Percentiles rank a stretch among this genome's conserved stretches.
phyloP scores from a whole-genome alignment of 2,797 vertebrate species.

The Oceanodroma leucorhoa region DNA sequence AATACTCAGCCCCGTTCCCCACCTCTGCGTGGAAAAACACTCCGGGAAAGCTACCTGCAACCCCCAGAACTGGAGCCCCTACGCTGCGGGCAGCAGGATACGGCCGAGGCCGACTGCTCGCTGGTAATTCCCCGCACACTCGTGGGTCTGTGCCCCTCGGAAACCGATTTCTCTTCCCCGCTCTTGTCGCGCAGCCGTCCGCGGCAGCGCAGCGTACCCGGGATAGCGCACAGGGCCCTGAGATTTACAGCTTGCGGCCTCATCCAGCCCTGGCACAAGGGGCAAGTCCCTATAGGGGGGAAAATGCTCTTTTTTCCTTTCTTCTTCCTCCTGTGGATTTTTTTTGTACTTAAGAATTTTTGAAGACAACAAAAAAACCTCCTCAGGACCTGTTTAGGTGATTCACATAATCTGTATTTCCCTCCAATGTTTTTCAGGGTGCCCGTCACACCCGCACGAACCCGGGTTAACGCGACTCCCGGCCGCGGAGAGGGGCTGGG shows the following conservation, averaged over 20 bases:
- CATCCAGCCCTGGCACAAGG: neutral
- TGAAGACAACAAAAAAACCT: neutral
- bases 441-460: fast-evolving
- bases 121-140: neutral
- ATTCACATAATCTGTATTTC: neutral
- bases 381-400: neutral
- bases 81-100: fast-evolving
- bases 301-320: fast-evolving
- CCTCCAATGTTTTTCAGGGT: neutral
- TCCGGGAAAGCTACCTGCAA: neutral
- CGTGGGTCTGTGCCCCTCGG: neutral
- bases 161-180: fast-evolving
- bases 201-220: neutral
- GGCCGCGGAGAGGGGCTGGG: fast-evolving
- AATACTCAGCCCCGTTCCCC: neutral
- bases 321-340: fast-evolving
- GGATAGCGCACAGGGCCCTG: neutral
- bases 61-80: neutral
- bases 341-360: fast-evolving
- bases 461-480: fast-evolving
- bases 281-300: fast-evolving
- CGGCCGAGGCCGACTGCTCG: fast-evolving
- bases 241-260: neutral
- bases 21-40: neutral
- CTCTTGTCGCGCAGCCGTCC: neutral